These are phyloP conservation scores for Psittacula cyanocephala DNA, from an alignment of 2,113 vertebrate species.

Conservation along the genomic window DNA sequence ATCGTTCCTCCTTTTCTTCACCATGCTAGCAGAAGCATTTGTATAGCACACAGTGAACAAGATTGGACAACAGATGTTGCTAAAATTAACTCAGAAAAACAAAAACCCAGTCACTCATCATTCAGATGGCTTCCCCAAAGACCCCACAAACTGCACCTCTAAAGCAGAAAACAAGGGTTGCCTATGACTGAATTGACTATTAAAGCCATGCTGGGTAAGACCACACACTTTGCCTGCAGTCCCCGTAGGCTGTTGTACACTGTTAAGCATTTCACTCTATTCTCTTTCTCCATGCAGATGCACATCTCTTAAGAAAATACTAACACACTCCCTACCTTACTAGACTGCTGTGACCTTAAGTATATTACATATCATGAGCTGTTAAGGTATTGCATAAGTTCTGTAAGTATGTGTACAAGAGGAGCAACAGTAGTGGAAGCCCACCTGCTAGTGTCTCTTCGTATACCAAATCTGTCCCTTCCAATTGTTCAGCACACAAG, in stretches of 20 bases:
- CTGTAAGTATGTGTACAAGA: neutral
- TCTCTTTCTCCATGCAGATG: neutral
- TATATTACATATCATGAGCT: neutral
- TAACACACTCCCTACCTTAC: neutral
- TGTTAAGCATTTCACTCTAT: neutral
- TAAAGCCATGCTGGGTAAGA: neutral
- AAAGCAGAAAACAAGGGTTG: neutral
- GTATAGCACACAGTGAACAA: constrained; percentile 1
- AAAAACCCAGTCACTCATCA: neutral
- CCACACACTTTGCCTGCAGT: constrained; percentile 39
- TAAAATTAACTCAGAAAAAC: constrained; percentile 31
- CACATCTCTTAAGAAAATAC: neutral
- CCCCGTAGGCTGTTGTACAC: neutral
- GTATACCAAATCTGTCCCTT: neutral
- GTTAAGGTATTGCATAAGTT: neutral
- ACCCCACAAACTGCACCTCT: neutral
- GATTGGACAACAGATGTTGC: constrained; percentile 12
- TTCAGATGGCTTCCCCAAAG: constrained; percentile 3
- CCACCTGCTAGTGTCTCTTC: neutral
- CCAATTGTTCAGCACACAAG: neutral
- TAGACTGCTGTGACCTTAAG: neutral
- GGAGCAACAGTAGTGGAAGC: neutral
- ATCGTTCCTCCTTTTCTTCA: constrained; percentile 6
- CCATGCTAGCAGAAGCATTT: neutral
- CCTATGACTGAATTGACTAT: neutral